A percentile compares a stretch with the other conserved stretches of the same genome.
These are phyloP conservation scores for Ophion ventricosus DNA, from an alignment of 2,888 invertebrate species.

Conservation along the genomic window DNA sequence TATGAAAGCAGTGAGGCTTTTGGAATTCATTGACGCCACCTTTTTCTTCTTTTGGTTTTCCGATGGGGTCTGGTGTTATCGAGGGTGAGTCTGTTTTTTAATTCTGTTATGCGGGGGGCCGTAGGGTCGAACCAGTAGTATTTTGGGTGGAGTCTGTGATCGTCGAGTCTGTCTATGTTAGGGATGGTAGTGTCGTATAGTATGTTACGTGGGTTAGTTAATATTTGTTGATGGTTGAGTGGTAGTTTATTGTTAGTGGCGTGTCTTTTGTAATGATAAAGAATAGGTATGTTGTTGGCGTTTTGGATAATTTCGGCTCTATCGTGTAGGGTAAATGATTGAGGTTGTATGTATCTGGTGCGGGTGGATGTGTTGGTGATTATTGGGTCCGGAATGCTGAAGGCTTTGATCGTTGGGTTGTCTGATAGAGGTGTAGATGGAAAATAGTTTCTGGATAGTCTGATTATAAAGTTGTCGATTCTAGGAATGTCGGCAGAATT, in stretches of 20 bases:
- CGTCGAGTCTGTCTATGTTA: not conserved
- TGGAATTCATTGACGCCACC: no score
- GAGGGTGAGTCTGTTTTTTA: not conserved
- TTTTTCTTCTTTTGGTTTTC: no score
- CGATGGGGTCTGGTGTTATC: not conserved
- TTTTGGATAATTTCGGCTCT: conserved; percentile 7
- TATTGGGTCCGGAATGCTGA: not conserved
- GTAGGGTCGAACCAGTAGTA: conserved; percentile 4
- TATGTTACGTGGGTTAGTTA: not conserved
- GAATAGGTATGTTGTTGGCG: conserved; percentile 19
- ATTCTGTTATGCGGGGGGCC: not conserved
- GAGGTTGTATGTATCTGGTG: conserved; percentile 27
- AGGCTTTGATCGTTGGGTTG: not conserved
- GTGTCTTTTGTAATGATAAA: conserved; percentile 15
- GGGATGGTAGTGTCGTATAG: conserved; percentile 4
- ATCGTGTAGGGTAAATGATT: conserved; percentile 5
- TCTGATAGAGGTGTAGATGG: not conserved
- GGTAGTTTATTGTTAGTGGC: conserved; percentile 10
- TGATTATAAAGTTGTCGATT: conserved; percentile 41
- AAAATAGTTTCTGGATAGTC: conserved; percentile 46
- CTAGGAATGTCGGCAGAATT: conserved; percentile 44
- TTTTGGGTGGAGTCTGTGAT: conserved; percentile 4
- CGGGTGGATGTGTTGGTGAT: not conserved
- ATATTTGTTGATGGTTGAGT: not conserved
- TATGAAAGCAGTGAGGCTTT: no score